Evolutionary conservation across 2,797 vertebrate genomes (phyloP), one percentile per base, ranked within the genome.

Genomic region (Macrochelys suwanniensis): DNA sequence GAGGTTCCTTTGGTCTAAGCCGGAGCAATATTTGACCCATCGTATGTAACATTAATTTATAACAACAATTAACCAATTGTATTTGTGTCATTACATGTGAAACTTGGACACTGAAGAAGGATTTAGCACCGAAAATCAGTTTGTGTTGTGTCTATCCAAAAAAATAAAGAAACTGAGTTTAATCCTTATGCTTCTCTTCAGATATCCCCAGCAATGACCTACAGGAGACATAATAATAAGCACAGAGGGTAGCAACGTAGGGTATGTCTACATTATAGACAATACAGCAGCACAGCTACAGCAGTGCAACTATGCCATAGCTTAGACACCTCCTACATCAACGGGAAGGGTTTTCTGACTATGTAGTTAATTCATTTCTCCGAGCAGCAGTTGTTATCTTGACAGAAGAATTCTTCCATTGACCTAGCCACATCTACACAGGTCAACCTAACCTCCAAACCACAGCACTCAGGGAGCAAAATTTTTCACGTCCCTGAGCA

Each of bases 1-100:
- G 0, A 78, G 21, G 28, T 2, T 42, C 80, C 51, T 85, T 0
- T 0, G 7, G 23, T 86, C 16, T 71, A 92, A 23, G 51, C 1
- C 0, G 21, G 37, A 76, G 50, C 42, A 87, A 25, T 0, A 0
- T 10, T 87, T 89, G 77, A 61, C 42, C 77, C 61, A 37, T 11
- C 3, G 51, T 37, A 71, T 19, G 84, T 83, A n/a, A 53, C 33
- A 88, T 79, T 93, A 76, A 84, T 3, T 31, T 28, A 15, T 42
- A 53, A 88, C 76, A 17, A 42, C 37, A 56, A 82, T 47, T 82
- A 61, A 59, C 2, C 9, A 37, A 16, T 28, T 42, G 11, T 59
- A 59, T 59, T 61, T 59, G 26, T 59, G 56, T 82, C 19, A 17
- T 61, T 57, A 49, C 26, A 31, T 49, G 56, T 49, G 45, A 82